Conservation (phyloP, 2,797 vertebrate genomes). For the Amniataba percoides region DNA sequence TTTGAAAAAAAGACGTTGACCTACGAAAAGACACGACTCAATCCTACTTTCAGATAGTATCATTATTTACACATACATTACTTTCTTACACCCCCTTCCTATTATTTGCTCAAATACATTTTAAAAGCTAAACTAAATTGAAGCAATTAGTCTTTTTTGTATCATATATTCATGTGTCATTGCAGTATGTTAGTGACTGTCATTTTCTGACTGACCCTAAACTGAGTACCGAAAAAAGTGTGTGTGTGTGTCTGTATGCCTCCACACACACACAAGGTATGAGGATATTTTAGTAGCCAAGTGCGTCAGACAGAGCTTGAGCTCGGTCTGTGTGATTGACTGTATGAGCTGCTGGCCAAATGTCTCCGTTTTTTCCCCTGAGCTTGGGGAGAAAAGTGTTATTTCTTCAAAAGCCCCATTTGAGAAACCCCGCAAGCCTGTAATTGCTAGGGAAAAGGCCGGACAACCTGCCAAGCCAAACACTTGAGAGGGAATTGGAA, state of each 20-base stretch:
- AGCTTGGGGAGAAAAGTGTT: conserved; percentile 83
- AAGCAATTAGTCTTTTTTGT: conserved; percentile 30
- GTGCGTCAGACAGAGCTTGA: conserved; percentile 78
- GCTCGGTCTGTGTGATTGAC: conserved; percentile 79
- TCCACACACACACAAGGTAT: conserved; percentile 65
- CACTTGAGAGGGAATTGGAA: conserved; percentile 86
- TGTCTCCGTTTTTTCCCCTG: conserved; percentile 76
- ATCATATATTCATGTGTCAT: conserved; percentile 40
- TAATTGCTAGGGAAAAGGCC: conserved; percentile 84
- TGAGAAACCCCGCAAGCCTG: conserved; percentile 84
- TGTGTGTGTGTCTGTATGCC: conserved; percentile 36
- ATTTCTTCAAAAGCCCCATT: conserved; percentile 87
- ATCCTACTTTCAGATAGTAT: background rate
- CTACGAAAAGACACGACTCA: background rate
- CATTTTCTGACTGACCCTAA: conserved; percentile 31
- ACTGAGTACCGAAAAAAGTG: conserved; percentile 32
- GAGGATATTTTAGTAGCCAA: conserved; percentile 78
- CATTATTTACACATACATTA: background rate
- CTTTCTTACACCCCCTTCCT: background rate
- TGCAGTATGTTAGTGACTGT: conserved; percentile 40
- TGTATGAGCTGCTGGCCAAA: conserved; percentile 77
- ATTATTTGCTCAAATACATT: background rate
- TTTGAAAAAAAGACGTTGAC: background rate
- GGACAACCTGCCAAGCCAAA: conserved; percentile 85
- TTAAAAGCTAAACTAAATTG: background rate